Evolutionary conservation across 30 jellyfish, hydroid and myxozoan species (phyloP).

Genomic region (Aurelia coerulea): DNA sequence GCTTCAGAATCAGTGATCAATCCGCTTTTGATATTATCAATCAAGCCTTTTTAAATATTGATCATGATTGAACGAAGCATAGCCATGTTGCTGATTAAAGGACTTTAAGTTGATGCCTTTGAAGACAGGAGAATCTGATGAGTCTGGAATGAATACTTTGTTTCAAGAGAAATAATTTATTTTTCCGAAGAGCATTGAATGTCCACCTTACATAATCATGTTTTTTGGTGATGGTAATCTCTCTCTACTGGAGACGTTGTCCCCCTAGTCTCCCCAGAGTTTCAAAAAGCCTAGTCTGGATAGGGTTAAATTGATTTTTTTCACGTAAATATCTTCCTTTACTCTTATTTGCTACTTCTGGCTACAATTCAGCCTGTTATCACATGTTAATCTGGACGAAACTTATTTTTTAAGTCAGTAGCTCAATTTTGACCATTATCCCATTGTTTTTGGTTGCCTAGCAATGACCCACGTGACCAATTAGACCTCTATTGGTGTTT

Average conservation of each 20-base stretch:
- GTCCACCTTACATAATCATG: slow-evolving; percentile 51
- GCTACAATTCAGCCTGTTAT: too few relatives aligned
- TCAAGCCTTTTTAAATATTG: slow-evolving; percentile 37
- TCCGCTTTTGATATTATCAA: slow-evolving; percentile 38
- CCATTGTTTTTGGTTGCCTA: too few relatives aligned
- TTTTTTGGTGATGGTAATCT: slow-evolving; percentile 31
- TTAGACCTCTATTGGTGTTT: too few relatives aligned
- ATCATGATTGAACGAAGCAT: slow-evolving; percentile 49
- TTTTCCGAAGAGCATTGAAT: slow-evolving; percentile 38
- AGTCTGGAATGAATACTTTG: slow-evolving; percentile 48
- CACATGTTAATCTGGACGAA: too few relatives aligned
- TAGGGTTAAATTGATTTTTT: too few relatives aligned
- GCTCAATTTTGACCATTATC: too few relatives aligned
- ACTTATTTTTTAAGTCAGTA: too few relatives aligned
- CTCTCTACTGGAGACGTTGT: slow-evolving; percentile 52
- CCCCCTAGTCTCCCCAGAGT: too few relatives aligned
- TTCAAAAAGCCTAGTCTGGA: too few relatives aligned
- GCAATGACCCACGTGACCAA: too few relatives aligned
- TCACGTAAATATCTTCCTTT: too few relatives aligned
- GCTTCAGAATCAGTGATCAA: slow-evolving; percentile 37
- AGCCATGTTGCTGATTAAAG: slow-evolving; percentile 45
- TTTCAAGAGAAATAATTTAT: slow-evolving; percentile 45
- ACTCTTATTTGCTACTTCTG: too few relatives aligned
- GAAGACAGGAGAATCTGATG: slow-evolving; percentile 48
- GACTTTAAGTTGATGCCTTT: slow-evolving; percentile 15